Conservation (phyloP, 2,888 invertebrate genomes). For the Oscheius sp. region DNA sequence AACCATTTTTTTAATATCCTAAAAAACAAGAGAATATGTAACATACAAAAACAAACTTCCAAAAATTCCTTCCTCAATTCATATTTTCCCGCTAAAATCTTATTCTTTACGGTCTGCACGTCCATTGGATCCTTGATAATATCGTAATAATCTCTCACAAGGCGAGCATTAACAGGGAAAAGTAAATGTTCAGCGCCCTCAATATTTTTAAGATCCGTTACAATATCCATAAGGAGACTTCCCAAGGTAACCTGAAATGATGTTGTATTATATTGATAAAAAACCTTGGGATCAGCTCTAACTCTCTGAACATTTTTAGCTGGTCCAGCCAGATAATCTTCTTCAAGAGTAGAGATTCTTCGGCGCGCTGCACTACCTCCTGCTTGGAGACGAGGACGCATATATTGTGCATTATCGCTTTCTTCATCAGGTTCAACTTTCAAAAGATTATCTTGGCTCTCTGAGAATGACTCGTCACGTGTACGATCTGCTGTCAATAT, state of each 20-base stretch:
- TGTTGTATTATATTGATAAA: background rate
- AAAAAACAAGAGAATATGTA: slow-evolving; percentile 78
- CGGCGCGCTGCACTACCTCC: slow-evolving; percentile 38
- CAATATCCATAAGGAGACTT: slow-evolving; percentile 59
- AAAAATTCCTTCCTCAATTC: slow-evolving; percentile 78
- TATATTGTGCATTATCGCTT: background rate
- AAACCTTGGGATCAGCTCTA: slow-evolving; percentile 91
- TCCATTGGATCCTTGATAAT: slow-evolving; percentile 95
- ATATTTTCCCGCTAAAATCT: slow-evolving; percentile 77
- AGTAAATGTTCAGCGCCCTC: slow-evolving; percentile 88
- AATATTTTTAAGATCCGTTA: slow-evolving; percentile 83
- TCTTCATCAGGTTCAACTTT: slow-evolving; percentile 22
- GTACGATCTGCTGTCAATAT: slow-evolving; percentile 4
- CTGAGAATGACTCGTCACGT: slow-evolving; percentile 18
- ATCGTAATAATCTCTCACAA: slow-evolving; percentile 88
- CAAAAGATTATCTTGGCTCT: background rate
- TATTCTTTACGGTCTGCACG: slow-evolving; percentile 91
- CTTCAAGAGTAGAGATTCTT: slow-evolving; percentile 54
- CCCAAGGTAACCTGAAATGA: slow-evolving; percentile 53
- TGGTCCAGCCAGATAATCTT: slow-evolving; percentile 68
- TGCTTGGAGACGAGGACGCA: slow-evolving; percentile 26
- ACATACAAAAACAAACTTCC: slow-evolving; percentile 5
- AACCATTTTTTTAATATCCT: slow-evolving; percentile 93
- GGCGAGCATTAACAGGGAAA: slow-evolving; percentile 90
- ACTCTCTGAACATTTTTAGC: slow-evolving; percentile 83